Conservation (phyloP, 2,797 vertebrate genomes). For the Etheostoma nigrum region DNA sequence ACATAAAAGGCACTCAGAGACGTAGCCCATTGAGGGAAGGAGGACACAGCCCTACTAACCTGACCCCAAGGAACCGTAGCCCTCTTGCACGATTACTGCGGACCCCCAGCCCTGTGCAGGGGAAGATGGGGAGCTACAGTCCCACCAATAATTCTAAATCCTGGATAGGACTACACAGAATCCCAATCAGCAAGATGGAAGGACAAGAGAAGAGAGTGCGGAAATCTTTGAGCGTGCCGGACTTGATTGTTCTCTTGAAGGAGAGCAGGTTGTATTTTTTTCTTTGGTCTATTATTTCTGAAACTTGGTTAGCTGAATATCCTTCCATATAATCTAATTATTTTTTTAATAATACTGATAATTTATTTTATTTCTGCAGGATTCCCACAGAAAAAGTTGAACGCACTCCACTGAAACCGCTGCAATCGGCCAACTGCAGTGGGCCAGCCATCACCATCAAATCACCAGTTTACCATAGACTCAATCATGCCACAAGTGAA, state of each 20-base stretch:
- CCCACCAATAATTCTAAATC: constrained; percentile 61
- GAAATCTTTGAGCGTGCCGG: constrained; percentile 73
- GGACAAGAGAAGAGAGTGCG: constrained; percentile 26
- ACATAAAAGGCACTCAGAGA: constrained; percentile 43
- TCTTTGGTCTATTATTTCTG: neutral
- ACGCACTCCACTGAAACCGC: constrained; percentile 30
- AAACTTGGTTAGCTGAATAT: neutral
- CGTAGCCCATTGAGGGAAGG: constrained; percentile 49
- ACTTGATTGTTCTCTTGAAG: constrained; percentile 68
- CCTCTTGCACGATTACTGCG: constrained; percentile 43
- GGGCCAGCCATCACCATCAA: constrained; percentile 7
- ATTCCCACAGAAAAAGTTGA: constrained; percentile 32
- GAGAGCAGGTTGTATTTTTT: constrained; percentile 65
- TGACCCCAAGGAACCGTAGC: constrained; percentile 56
- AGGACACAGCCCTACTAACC: constrained; percentile 52
- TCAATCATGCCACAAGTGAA: constrained; percentile 2
- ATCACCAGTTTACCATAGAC: constrained; percentile 1
- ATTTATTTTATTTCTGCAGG: constrained; percentile 29
- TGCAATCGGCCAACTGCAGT: constrained; percentile 35
- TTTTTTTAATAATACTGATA: neutral
- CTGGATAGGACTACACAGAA: constrained; percentile 63
- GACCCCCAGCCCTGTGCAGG: constrained; percentile 67
- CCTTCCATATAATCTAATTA: neutral
- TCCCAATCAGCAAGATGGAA: constrained; percentile 51
- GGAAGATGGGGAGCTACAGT: constrained; percentile 48